Evolutionary conservation across 2,113 vertebrate species (phyloP).

Genomic region (Thamnaconus septentrionalis): DNA sequence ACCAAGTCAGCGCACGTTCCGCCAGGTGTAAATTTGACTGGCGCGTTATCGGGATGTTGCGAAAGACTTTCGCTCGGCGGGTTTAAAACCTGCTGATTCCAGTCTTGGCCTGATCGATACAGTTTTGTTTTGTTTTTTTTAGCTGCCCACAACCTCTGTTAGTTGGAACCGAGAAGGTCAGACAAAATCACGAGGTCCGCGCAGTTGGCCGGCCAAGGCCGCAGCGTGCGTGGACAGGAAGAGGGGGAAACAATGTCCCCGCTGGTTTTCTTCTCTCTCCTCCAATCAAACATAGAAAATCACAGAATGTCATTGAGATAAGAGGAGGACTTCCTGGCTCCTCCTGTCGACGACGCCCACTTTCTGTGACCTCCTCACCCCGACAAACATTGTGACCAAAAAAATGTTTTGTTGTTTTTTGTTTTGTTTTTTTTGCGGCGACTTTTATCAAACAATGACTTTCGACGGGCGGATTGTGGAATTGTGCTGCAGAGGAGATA

Average conservation of each 20-base stretch:
- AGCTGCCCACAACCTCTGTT: no score
- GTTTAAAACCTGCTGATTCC: no score
- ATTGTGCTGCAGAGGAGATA: conserved; percentile 14
- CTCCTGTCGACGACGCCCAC: neutral
- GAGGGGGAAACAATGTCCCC: conserved; percentile 34
- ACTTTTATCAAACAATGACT: conserved; percentile 53
- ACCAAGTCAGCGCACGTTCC: no score
- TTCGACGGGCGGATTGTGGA: conserved; percentile 15
- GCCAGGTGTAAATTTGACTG: no score
- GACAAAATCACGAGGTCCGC: neutral
- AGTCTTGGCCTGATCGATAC: no score
- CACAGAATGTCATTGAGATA: conserved; percentile 27
- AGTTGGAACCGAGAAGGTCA: no score
- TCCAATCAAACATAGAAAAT: conserved; percentile 18
- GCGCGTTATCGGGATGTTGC: no score
- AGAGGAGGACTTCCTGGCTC: conserved; percentile 13
- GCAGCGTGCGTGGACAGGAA: conserved; percentile 31
- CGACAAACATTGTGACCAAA: conserved; percentile 34
- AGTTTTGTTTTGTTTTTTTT: no score
- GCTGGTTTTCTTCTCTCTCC: conserved; percentile 13
- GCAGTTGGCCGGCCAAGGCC: conserved; percentile 6
- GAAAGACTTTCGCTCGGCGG: no score
- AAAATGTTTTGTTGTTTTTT: conserved; percentile 18
- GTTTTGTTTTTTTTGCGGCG: neutral
- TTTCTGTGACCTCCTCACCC: conserved; percentile 17